Evolutionary conservation across 2,888 invertebrate species (phyloP).

Genomic region (Pterostichus niger): DNA sequence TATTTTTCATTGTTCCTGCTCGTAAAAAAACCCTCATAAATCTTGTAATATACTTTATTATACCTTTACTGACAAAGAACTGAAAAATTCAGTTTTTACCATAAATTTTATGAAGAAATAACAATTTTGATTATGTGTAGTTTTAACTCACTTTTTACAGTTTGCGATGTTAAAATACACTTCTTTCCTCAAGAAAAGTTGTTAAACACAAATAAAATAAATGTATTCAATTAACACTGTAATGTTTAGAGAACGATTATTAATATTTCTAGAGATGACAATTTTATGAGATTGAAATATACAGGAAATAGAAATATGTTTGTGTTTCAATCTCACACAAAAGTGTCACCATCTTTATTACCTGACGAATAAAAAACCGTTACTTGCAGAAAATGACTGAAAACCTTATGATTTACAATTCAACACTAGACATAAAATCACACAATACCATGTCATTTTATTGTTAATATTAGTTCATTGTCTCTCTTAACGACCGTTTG

Average conservation of each 20-base stretch:
- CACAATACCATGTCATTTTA: conserved; percentile 45
- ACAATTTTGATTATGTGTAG: conserved; percentile 3
- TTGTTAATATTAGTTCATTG: conserved; percentile 56
- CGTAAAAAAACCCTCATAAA: conserved; percentile 18
- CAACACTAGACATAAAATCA: conserved; percentile 13
- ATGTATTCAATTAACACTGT: conserved; percentile 10
- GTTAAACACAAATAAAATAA: not conserved
- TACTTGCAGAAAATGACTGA: conserved; percentile 32
- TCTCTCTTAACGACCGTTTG: conserved; percentile 37
- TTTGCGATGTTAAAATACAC: not conserved
- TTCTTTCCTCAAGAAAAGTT: not conserved
- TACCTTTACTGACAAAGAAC: not conserved
- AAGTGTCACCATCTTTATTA: conserved; percentile 7
- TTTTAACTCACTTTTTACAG: not conserved
- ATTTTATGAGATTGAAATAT: not conserved
- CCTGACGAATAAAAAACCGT: conserved; percentile 14
- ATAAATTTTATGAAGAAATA: conserved; percentile 16
- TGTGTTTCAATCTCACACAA: conserved; percentile 3
- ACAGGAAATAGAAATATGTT: not conserved
- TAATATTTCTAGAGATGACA: not conserved
- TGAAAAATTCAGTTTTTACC: conserved; percentile 17
- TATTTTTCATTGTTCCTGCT: not conserved
- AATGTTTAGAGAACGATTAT: not conserved
- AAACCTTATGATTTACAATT: conserved; percentile 16
- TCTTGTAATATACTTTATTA: too few species aligned